Evolutionary conservation across 2,797 vertebrate genomes (phyloP).

Genomic region (Chiropotes sagulatus): DNA sequence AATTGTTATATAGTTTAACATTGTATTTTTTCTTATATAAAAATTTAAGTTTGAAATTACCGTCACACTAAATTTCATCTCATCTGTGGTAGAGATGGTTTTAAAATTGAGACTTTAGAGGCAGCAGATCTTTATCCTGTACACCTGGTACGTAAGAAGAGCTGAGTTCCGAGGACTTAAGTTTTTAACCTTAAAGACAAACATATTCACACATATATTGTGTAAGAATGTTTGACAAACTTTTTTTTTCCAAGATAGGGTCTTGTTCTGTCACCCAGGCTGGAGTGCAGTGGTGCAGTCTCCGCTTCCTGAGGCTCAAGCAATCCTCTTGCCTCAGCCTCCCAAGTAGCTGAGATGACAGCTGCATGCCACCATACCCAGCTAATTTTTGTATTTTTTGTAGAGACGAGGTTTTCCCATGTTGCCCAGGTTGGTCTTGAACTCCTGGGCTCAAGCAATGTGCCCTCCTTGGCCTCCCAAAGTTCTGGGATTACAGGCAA

Average conservation of each 20-base stretch:
- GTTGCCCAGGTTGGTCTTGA: not conserved
- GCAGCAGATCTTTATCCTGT: not conserved
- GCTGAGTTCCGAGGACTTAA: not conserved
- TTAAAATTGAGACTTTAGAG: not conserved
- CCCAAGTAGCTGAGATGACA: not conserved
- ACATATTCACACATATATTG: not conserved
- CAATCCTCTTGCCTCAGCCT: not conserved
- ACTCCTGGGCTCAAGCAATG: not conserved
- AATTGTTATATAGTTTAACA: not conserved
- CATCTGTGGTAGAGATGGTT: not conserved
- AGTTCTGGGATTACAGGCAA: not conserved
- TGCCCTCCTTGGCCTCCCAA: not conserved
- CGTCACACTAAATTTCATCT: constrained; percentile 2
- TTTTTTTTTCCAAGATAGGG: not conserved
- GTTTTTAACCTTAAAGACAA: not conserved
- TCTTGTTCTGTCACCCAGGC: not conserved
- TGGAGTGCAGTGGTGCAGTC: not conserved
- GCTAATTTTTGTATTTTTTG: not conserved
- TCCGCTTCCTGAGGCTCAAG: not conserved
- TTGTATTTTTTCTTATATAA: not conserved
- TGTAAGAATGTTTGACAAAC: not conserved
- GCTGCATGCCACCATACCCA: not conserved
- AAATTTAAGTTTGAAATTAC: not conserved
- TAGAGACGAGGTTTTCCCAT: not conserved
- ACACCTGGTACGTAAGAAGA: not conserved